These are phyloP conservation scores for Platysteira castanea DNA, from an alignment of 2,113 vertebrate genomes.

Conservation along the genomic window DNA sequence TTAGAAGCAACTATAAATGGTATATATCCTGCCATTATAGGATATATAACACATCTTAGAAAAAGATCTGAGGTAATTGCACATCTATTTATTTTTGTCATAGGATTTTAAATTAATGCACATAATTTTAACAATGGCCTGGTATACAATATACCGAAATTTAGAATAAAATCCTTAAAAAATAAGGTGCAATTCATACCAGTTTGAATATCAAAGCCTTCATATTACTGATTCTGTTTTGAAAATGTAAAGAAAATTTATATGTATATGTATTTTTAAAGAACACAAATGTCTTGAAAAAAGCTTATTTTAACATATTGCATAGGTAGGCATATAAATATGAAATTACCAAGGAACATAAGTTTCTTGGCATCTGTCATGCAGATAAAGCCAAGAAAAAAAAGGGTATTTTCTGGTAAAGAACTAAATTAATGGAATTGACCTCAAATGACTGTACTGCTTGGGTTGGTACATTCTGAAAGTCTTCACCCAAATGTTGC, in stretches of 20 bases:
- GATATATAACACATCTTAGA: not conserved
- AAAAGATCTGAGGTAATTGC: not conserved
- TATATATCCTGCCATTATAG: not conserved
- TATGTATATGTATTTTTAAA: not conserved
- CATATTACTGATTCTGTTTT: not conserved
- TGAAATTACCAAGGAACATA: constrained; percentile 26
- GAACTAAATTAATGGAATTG: constrained; percentile 22
- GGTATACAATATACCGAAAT: not conserved
- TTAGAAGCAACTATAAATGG: not conserved
- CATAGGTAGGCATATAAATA: not conserved
- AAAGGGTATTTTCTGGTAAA: constrained; percentile 1
- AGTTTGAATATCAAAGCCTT: not conserved
- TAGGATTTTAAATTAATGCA: not conserved
- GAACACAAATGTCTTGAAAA: not conserved
- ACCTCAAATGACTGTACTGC: not conserved
- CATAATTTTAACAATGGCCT: not conserved
- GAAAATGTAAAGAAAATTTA: not conserved
- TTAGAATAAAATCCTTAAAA: not conserved
- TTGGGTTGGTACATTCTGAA: not conserved
- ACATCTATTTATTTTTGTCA: not conserved
- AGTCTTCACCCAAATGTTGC: not conserved
- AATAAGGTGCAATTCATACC: not conserved
- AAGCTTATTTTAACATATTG: not conserved
- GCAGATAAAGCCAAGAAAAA: constrained; percentile 26
- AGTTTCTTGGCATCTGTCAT: constrained; percentile 42